Evolutionary conservation across 2,113 vertebrate species (phyloP).

Genomic region (Pelmatolapia mariae): DNA sequence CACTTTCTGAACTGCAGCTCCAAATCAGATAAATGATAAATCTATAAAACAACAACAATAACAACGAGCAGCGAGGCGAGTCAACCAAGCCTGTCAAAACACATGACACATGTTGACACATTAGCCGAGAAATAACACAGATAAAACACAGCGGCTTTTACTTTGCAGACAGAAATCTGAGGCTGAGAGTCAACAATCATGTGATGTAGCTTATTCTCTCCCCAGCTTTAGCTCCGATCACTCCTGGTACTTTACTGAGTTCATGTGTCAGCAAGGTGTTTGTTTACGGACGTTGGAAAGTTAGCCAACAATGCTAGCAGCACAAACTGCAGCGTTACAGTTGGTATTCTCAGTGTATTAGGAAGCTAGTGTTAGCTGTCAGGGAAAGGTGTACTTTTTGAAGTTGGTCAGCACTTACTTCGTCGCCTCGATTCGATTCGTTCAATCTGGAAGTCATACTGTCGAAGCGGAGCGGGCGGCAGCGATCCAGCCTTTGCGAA

Average conservation of each 20-base stretch:
- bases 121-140: not conserved
- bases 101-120: not conserved
- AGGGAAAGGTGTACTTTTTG: not conserved
- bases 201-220: not conserved
- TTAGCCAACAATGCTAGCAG: not conserved
- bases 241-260: not conserved
- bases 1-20: not conserved
- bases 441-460: slow-evolving; percentile 70
- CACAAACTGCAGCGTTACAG: not conserved
- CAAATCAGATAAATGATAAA: not conserved
- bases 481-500: slow-evolving; percentile 32
- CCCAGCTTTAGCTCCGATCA: not conserved
- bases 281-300: not conserved
- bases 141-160: not conserved
- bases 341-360: accelerated
- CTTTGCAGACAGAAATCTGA: not conserved
- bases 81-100: not conserved
- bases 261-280: not conserved
- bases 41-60: not conserved
- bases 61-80: not conserved
- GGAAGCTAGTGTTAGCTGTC: not conserved
- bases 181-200: not conserved
- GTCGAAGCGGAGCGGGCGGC: slow-evolving; percentile 28
- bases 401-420: slow-evolving; percentile 51
- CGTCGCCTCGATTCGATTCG: slow-evolving; percentile 56